Evolutionary conservation across 2,888 invertebrate species (phyloP), one percentile per base, ranked within the genome.

Genomic region (Tipula unca): DNA sequence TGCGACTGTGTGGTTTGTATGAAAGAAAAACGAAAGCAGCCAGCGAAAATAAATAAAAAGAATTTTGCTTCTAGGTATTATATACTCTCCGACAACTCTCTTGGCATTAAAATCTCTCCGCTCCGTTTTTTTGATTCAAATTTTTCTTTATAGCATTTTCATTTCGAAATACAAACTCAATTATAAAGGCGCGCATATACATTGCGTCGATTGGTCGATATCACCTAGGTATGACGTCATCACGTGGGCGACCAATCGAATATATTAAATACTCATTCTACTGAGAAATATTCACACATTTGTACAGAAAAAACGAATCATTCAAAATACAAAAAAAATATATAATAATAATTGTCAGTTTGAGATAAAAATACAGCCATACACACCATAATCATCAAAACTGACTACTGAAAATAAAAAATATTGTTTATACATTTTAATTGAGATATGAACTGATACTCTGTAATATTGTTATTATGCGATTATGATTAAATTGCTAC

Each of bases 151-250:
- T 48, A 48, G 1, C n/a, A 48, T 69, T 69, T 69, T 69, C 69
- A 69, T 69, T 69, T 69, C n/a, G 25, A 69, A 25, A 25, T 25
- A 69, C 69, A 69, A 69, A 69, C 69, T 25, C 69, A 69, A 25
- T 10, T 69, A 25, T 69, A 69, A 69, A 69, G 69, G 69, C 83
- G 84, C 84, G 84, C 84, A 84, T 84, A 84, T 84, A 84, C 36
- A 39, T 84, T 84, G 84, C 84, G 84, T 84, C 84, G 84, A 84
- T 84, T 84, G 84, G 84, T 84, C 84, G 84, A 84, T 84, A 84
- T 84, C 84, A 84, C 84, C 84, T 84, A 36, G 84, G 32, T 84
- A 84, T 84, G 84, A 84, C 84, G 84, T 84, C 84, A 84, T 20
- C 84, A 84, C 84, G 84, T 84, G 84, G 84, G 84, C 84, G 84